Evolutionary conservation across 2,888 invertebrate species (phyloP).

Genomic region (Entomobrya multifasciata): DNA sequence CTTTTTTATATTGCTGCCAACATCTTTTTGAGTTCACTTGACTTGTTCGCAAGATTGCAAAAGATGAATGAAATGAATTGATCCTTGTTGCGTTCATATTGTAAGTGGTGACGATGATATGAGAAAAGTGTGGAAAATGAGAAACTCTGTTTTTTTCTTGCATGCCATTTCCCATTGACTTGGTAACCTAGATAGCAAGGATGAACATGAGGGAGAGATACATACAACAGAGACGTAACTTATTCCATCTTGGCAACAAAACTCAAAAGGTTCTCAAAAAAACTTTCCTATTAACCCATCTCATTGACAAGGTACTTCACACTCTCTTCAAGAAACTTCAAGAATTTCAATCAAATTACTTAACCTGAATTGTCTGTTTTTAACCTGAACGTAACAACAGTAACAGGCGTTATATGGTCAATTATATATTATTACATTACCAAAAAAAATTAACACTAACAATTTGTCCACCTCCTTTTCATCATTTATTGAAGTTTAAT

Average conservation of each 20-base stretch:
- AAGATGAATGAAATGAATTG: slow-evolving; percentile 42
- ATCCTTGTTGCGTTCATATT: slow-evolving; percentile 38
- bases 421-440: neutral
- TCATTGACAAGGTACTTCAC: neutral
- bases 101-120: slow-evolving; percentile 14
- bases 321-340: neutral
- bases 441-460: too few species aligned
- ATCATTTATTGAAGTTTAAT: too few species aligned
- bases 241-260: neutral
- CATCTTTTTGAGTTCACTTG: neutral
- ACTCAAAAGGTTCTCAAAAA: too few species aligned
- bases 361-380: neutral
- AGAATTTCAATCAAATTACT: too few species aligned
- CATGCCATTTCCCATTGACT: slow-evolving; percentile 70
- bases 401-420: neutral
- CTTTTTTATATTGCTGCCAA: neutral
- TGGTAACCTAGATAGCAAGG: slow-evolving; percentile 63
- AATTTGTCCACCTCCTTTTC: too few species aligned
- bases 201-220: slow-evolving; percentile 15
- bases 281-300: too few species aligned
- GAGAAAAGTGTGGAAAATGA: slow-evolving; percentile 61
- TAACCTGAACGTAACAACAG: neutral
- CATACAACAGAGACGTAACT: neutral
- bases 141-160: slow-evolving; percentile 41
- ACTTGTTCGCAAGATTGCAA: slow-evolving; percentile 40